These are phyloP conservation scores for Sitobion miscanthi DNA, from an alignment of 1,140 invertebrate genomes.

Conservation along the genomic window DNA sequence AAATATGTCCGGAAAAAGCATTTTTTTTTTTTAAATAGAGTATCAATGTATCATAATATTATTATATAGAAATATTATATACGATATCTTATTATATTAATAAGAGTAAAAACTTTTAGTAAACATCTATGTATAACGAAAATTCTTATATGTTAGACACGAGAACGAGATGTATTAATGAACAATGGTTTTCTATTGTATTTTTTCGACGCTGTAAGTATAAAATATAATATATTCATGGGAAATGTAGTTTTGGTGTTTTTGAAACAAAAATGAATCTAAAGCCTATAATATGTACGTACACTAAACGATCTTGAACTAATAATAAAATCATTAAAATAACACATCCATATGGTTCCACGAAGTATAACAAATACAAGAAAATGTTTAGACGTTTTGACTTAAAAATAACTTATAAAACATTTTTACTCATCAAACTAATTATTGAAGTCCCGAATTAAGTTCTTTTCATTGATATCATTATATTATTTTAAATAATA, in stretches of 20 bases:
- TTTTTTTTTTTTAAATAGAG: no score
- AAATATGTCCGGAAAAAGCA: neutral
- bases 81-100: no score
- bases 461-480: neutral
- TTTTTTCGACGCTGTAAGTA: neutral
- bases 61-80: no score
- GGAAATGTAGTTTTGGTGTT: neutral
- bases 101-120: no score
- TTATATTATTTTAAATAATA: neutral
- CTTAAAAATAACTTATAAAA: neutral
- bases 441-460: neutral
- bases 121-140: no score
- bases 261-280: neutral
- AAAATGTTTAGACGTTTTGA: neutral
- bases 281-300: no score
- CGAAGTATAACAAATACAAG: neutral
- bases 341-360: neutral
- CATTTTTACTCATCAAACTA: neutral
- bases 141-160: no score
- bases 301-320: neutral
- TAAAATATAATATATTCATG: no score
- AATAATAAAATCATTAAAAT: neutral
- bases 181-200: neutral
- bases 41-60: no score
- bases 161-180: neutral